Conservation (phyloP, 1,140 invertebrate species). For the Triops cancriformis region DNA sequence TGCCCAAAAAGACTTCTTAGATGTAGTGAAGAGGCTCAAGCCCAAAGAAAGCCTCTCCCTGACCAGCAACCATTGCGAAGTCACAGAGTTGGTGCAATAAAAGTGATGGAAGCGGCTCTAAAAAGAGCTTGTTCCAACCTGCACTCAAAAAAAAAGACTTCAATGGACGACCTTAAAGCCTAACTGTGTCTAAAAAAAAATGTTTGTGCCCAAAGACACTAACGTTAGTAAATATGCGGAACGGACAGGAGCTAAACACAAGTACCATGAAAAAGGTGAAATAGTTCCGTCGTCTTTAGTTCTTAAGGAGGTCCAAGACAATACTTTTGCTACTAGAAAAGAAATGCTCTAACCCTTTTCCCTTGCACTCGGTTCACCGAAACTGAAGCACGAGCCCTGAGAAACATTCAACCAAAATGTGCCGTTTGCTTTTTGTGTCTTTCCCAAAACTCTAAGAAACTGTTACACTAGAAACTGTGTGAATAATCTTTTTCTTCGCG, state of each 20-base stretch:
- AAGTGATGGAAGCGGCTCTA: background rate
- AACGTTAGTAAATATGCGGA: background rate
- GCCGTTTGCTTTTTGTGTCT: background rate
- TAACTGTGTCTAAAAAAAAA: background rate
- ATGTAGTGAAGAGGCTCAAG: background rate
- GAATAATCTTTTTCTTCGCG: background rate
- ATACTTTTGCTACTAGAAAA: background rate
- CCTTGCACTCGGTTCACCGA: background rate
- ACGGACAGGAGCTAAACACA: background rate
- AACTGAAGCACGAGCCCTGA: background rate
- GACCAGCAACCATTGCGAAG: background rate
- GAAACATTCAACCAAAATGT: background rate
- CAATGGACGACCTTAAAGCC: background rate
- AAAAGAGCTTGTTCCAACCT: background rate
- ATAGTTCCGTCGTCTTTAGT: background rate
- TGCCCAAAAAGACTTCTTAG: background rate
- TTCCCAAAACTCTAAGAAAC: background rate
- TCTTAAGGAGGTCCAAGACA: background rate
- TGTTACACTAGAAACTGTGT: background rate
- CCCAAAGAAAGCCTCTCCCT: background rate
- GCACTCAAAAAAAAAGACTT: background rate
- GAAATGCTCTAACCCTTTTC: background rate
- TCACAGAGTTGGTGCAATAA: background rate
- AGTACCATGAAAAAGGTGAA: background rate
- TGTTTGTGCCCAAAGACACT: background rate